Evolutionary conservation across 2,888 invertebrate species (phyloP).

Genomic region (Lathronympha strigana): DNA sequence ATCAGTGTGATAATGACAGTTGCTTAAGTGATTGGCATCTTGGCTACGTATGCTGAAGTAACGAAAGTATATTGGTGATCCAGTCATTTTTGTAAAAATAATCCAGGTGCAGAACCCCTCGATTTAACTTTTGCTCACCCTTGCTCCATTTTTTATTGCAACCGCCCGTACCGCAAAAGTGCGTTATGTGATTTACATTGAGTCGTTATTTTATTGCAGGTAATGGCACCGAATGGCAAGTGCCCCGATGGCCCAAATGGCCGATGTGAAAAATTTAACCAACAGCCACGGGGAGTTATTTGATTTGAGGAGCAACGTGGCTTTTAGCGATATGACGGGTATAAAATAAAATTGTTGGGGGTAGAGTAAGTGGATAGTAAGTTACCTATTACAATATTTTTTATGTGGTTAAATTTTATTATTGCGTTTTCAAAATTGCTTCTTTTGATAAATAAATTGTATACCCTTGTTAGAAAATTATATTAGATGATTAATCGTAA

Average conservation of each 20-base stretch:
- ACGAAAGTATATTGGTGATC: too few relatives aligned
- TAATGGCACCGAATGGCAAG: slow-evolving; percentile 54
- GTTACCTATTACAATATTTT: not conserved
- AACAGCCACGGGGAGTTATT: slow-evolving; percentile 38
- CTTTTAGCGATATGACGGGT: slow-evolving; percentile 21
- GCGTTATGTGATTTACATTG: slow-evolving; percentile 73
- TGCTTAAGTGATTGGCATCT: too few relatives aligned
- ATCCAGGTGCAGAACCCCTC: slow-evolving; percentile 27
- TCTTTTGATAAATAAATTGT: too few relatives aligned
- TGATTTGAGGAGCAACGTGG: slow-evolving; percentile 33
- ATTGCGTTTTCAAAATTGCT: too few relatives aligned
- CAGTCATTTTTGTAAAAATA: not conserved
- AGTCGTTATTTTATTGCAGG: slow-evolving; percentile 71
- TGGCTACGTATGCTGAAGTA: too few relatives aligned
- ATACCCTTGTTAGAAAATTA: too few relatives aligned
- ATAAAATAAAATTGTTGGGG: slow-evolving; percentile 10
- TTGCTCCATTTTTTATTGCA: slow-evolving; percentile 51
- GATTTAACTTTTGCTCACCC: not conserved
- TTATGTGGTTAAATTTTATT: too few relatives aligned
- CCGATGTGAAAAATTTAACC: slow-evolving; percentile 60
- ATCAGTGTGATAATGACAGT: too few relatives aligned
- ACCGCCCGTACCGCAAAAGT: slow-evolving; percentile 59
- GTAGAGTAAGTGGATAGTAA: slow-evolving; percentile 4
- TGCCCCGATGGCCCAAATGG: slow-evolving; percentile 49
- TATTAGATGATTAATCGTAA: too few relatives aligned